Base-by-base conservation (phyloP, 1,140 invertebrate species). In the Panonychus citri region DNA sequence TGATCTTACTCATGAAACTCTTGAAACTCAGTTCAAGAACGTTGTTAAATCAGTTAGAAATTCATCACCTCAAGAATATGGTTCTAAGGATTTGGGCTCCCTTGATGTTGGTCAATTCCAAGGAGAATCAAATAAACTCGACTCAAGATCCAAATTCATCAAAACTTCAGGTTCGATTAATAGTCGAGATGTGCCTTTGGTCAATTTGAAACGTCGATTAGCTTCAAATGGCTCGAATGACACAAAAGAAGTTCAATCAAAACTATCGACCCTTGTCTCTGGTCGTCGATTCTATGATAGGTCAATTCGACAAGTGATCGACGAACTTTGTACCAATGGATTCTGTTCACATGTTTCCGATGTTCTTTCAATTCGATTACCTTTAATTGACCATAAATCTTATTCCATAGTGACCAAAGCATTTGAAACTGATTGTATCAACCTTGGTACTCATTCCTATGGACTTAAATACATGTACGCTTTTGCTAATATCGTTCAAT, bases 1-100 rank as follows among this genome's bases (percentile, higher is more conserved):
- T 66, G 66, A 75, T 54, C 61, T 78, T 30, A 59, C 61, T 0
- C 57, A 61, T 21, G 77, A 79, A 64, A 75, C 75, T 25, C 58
- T 80, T 1, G 63, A 73, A 26, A 65, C 71, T 34, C 78, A 80
- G 61, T 80, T 72, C 64, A 56, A 69, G 30, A 67, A 76, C 54
- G 76, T 78, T 3, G 73, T 72, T 61, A 64, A 70, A n/a, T 70
- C 76, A 64, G 78, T 77, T 4, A 78, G 74, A 60, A 73, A 72
- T 15, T 77, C 76, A 53, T 75, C 78, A 64, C 77, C 78, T 2
- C 65, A 70, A 64, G 70, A 78, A 62, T 79, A 70, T 68, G 77
- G 77, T 59, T 71, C 77, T 61, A 55, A 74, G 63, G 57, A 59
- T 40, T 67, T 75, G 46, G 66, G 64, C 13, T 58, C 60, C 27